Conservation (phyloP, 2,888 invertebrate genomes). For the Pherbina coryleti region DNA sequence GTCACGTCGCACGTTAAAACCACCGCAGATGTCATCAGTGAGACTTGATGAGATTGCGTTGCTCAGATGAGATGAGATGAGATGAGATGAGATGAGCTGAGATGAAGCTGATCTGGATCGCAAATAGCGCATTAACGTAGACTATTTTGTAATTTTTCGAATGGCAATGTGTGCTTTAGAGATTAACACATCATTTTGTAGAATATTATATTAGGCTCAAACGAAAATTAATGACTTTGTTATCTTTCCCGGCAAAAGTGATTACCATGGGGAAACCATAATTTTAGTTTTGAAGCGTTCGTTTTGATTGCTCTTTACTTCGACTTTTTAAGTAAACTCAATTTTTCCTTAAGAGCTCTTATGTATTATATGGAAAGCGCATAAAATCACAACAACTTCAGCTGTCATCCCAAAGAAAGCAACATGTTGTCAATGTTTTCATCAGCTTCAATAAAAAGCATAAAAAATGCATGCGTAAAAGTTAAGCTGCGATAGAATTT, state of each 20-base stretch:
- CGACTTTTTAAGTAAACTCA: not conserved
- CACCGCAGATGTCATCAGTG: slow-evolving; percentile 46
- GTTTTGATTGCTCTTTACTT: not conserved
- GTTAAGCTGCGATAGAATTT: slow-evolving; percentile 39
- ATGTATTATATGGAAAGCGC: not conserved
- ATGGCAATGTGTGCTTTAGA: slow-evolving; percentile 59
- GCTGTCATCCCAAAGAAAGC: slow-evolving; percentile 14
- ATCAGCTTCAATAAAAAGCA: slow-evolving; percentile 9
- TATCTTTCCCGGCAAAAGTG: slow-evolving; percentile 32
- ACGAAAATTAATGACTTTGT: slow-evolving; percentile 59
- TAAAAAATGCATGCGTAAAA: slow-evolving; percentile 29
- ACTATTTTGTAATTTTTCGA: slow-evolving; percentile 13
- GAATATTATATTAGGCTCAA: slow-evolving; percentile 53
- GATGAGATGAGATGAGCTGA: too few relatives aligned
- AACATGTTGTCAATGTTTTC: slow-evolving; percentile 35
- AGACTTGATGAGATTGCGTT: slow-evolving; percentile 44
- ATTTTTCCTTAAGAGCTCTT: too few relatives aligned
- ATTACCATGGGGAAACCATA: not conserved
- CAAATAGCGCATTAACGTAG: slow-evolving; percentile 11
- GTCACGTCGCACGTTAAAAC: slow-evolving; percentile 48
- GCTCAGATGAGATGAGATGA: slow-evolving; percentile 22
- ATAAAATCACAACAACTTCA: not conserved
- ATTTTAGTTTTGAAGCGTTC: not conserved
- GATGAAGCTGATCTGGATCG: not conserved
- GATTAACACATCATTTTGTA: slow-evolving; percentile 67